Base-by-base conservation (phyloP, 35 echinoderm and acorn worm genomes). In the Apostichopus californicus region DNA sequence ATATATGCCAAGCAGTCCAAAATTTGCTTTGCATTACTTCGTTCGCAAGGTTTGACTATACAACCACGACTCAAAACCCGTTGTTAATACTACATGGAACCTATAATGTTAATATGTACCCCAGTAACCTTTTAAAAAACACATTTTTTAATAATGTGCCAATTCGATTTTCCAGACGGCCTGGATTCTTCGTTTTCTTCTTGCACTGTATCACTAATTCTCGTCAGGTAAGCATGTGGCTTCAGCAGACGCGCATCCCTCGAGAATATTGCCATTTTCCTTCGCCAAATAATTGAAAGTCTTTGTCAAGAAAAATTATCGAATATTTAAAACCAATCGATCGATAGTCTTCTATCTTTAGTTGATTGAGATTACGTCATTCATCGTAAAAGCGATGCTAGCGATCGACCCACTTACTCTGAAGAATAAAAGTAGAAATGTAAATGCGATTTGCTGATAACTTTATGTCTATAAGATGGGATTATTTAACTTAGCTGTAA, bases 141-240 rank as follows among this genome's bases (percentile, higher is more conserved):
- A 75, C 71, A 75, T 75, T 75, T 20, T 7, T 14, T 18, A 75
- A 75, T 18, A 14, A 18, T 75, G 71, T 75, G 71, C 71, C 71
- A 75, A 14, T 75, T 18, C 71, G 71, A 75, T 75, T 75, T 75
- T 75, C 71, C 71, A n/a, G 71, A 75, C 71, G 71, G 71, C 71
- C 71, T 75, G 71, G 71, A 75, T 75, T 75, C 21, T 7, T 24
- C 6, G 71, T 13, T 75, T 75, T 75, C 71, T 75, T 18, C 71
- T 75, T 75, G 71, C 7, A 18, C 18, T 75, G 71, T 22, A 75
- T 75, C 64, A 14, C 64, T 68, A 68, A 68, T 68, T 14, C n/a
- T 20, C 71, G 20, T 75, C 71, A 18, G 17, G 6, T 75, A 18
- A 18, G 6, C 71, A 75, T 75, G 17, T 75, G 20, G 71, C 17